Base-by-base conservation (phyloP, 2,797 vertebrate species). In the Moxostoma hubbsi region DNA sequence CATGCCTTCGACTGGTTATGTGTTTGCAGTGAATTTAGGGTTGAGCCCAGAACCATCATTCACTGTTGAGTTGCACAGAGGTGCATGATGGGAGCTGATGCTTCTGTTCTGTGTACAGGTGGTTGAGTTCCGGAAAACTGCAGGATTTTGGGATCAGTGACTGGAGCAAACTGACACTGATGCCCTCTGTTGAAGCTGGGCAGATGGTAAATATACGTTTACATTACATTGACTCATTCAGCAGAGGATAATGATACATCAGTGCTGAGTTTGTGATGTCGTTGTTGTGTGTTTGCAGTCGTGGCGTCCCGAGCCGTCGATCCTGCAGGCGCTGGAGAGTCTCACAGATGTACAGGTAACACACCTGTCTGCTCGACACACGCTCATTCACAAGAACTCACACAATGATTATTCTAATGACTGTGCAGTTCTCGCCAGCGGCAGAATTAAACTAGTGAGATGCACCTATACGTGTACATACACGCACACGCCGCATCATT, bases 331-430 rank as follows among this genome's bases (percentile, higher is more conserved):
- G 4, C 83, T 98, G 89, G 96, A 98, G 87, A 94, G 93, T 90
- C 91, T 98, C 88, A 95, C 97, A 1, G 97, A 98, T 89, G 93
- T 92, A 73, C 96, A 98, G 96, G 97, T 98, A 87, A 92, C 89
- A 43, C 50, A 75, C n/a, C 55, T 45, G 47, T 51, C 63, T n/a
- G 4, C 43, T 9, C 49, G 5, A 13, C 50, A 63, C 49, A 63
- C 36, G 3, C 73, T 74, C 59, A 16, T 74, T 74, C 73, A 65
- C 72, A 43, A 73, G 72, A 73, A 63, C 73, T 75, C 62, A 2
- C 36, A 55, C 50, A 9, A 47, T 55, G 2, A 12, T 50, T 65
- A 13, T 75, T 55, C 9, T 64, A 18, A 55, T 55, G 59, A 74
- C 50, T 15, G 47, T 0, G 50, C 18, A 1, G 63, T 74, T 64